A percentile compares a stretch with the other conserved stretches of the same genome.
phyloP scores from a whole-genome alignment of 2,888 invertebrate genomes.

The Leptinotarsa haldemani region DNA sequence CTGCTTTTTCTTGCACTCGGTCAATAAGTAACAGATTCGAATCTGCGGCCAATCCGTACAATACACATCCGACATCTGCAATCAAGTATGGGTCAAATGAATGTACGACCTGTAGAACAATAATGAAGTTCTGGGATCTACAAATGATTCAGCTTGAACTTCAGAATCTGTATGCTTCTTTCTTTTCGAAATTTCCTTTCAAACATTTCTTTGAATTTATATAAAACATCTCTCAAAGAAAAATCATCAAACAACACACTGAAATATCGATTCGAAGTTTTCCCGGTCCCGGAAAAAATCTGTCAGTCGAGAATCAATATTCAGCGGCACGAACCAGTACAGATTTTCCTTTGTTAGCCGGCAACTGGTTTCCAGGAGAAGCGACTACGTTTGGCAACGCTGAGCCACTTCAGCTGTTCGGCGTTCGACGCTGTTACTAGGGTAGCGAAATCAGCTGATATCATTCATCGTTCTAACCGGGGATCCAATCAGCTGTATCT shows the following conservation, averaged over 20 bases:
- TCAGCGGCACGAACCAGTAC: not conserved
- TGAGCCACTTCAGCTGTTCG: conserved; percentile 41
- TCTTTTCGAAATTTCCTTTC: not conserved
- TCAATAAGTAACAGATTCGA: no score
- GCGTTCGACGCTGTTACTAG: conserved; percentile 43
- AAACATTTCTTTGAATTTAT: no score
- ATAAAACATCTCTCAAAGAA: not conserved
- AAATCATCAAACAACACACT: not conserved
- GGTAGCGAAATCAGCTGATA: conserved; percentile 53
- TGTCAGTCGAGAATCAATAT: conserved; percentile 12
- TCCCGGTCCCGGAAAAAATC: not conserved
- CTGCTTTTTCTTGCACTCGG: no score
- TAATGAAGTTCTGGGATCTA: no score
- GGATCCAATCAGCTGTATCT: conserved; percentile 47
- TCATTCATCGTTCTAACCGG: conserved; percentile 47
- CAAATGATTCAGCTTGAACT: no score
- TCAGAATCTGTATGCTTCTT: no score
- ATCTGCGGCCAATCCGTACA: no score
- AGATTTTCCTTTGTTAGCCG: conserved; percentile 34
- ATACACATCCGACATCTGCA: no score
- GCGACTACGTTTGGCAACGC: conserved; percentile 34
- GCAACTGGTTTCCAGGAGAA: conserved; percentile 31
- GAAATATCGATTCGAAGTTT: not conserved
- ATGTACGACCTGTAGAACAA: no score
- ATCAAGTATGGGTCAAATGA: no score